A percentile compares a stretch with the other conserved stretches of the same genome.
These are phyloP conservation scores for Anolis sagrei DNA, from an alignment of 2,113 vertebrate species.

Conservation along the genomic window DNA sequence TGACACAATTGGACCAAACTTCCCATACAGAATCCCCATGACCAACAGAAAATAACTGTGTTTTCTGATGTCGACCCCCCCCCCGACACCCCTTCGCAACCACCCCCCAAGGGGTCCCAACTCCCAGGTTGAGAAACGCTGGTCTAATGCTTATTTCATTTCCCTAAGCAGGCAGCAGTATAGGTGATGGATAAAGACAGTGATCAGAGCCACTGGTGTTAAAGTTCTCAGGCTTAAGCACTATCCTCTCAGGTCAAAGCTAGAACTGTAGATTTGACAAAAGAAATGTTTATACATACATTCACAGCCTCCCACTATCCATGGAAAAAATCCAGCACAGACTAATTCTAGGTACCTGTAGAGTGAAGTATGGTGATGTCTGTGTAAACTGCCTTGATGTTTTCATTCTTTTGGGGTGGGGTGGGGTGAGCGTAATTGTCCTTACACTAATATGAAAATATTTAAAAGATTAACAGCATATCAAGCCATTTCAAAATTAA, in stretches of 20 bases:
- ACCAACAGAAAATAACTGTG: no score
- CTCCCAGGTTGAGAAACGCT: no score
- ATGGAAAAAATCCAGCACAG: slow-evolving; percentile 12
- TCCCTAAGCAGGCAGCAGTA: slow-evolving; percentile 56
- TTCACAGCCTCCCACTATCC: not conserved
- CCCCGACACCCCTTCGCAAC: no score
- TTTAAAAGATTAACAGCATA: no score
- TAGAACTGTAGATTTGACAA: slow-evolving; percentile 10
- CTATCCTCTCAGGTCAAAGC: slow-evolving; percentile 16
- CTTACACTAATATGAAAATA: no score
- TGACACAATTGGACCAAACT: no score
- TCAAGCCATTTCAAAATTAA: no score
- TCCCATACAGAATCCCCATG: no score
- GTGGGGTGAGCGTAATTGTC: no score
- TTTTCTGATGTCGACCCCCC: no score
- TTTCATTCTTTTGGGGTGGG: not conserved
- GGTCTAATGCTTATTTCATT: slow-evolving; percentile 54
- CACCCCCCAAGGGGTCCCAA: no score
- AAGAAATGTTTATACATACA: slow-evolving; percentile 32
- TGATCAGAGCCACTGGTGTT: slow-evolving; percentile 46
- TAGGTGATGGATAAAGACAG: slow-evolving; percentile 32
- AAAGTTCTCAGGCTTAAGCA: slow-evolving; percentile 37
- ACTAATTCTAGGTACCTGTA: not conserved
- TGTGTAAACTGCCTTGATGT: not conserved
- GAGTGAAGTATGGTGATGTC: not conserved